A percentile compares a stretch with the other conserved stretches of the same genome.
Evolutionary conservation across 2,113 vertebrate species (phyloP).

Genomic region (Psophia crepitans): DNA sequence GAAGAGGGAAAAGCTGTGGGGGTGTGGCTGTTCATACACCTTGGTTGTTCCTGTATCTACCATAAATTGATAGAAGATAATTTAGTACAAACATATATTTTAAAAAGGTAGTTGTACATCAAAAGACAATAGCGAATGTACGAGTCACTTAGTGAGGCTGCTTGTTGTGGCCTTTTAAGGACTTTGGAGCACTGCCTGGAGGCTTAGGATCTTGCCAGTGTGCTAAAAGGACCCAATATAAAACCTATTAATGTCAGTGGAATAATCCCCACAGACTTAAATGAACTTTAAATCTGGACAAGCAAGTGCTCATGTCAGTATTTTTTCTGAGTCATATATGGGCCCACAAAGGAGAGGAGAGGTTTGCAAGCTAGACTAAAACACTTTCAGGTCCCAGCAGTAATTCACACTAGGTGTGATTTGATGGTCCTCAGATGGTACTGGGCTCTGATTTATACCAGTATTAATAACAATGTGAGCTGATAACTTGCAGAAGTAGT

Average conservation of each 20-base stretch:
- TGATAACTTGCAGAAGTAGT: background rate
- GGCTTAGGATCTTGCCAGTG: background rate
- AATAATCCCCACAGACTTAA: background rate
- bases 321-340: background rate
- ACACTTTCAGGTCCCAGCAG: background rate
- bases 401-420: background rate
- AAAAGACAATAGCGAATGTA: background rate
- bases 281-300: conserved; percentile 8
- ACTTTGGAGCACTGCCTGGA: background rate
- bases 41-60: background rate
- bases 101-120: background rate
- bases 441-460: background rate
- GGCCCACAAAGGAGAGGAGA: background rate
- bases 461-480: background rate
- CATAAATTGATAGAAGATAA: background rate
- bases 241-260: background rate
- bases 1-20: background rate
- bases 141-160: background rate
- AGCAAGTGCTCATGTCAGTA: background rate
- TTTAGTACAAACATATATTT: background rate
- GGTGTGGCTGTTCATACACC: background rate
- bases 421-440: background rate
- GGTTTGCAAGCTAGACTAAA: background rate
- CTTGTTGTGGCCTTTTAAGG: background rate
- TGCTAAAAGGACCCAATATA: background rate